Evolutionary conservation across 2,888 invertebrate species (phyloP).

Genomic region (Parapristionchus giblindavisi): DNA sequence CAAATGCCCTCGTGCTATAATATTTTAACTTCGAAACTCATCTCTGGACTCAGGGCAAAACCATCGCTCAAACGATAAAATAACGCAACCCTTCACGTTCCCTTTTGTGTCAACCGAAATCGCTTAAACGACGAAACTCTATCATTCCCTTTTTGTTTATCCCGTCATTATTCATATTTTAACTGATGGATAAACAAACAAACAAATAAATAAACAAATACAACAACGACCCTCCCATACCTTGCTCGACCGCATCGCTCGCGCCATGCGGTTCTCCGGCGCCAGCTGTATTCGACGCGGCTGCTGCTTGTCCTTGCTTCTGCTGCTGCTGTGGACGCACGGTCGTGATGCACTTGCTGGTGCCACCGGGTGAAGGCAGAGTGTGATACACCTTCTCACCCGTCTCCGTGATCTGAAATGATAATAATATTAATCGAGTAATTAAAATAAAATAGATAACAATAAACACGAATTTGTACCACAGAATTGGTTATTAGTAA

Average conservation of each 20-base stretch:
- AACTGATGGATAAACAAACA: no score
- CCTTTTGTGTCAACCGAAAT: no score
- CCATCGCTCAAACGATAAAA: no score
- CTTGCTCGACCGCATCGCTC: background rate
- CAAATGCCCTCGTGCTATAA: no score
- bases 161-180: no score
- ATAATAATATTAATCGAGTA: background rate
- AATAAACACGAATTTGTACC: background rate
- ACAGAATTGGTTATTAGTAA: background rate
- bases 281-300: background rate
- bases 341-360: slow-evolving; percentile 23
- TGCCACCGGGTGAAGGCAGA: slow-evolving; percentile 15
- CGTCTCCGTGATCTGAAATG: slow-evolving; percentile 20
- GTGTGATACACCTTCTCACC: slow-evolving; percentile 37
- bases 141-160: no score
- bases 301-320: background rate
- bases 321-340: slow-evolving; percentile 3
- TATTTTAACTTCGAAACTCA: no score
- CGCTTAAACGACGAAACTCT: no score
- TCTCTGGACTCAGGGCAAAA: no score
- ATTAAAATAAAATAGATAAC: background rate
- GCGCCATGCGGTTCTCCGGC: background rate
- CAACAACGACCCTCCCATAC: background rate
- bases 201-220: no score
- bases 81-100: no score